Base-by-base conservation (phyloP, 1,140 invertebrate species). In the Copidosoma floridanum region DNA sequence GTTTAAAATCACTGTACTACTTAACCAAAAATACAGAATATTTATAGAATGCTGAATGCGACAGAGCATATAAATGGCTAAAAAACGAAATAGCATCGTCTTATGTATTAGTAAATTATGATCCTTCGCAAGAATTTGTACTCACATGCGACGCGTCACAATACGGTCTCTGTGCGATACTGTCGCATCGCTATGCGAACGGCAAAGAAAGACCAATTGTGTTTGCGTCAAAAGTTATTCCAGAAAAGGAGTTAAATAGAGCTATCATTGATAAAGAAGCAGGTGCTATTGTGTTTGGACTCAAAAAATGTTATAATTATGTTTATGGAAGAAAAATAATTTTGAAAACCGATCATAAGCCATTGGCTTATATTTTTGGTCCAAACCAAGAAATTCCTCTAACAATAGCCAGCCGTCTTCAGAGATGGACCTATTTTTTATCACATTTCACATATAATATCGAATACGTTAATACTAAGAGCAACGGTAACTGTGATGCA, bases 291-390 rank as follows among this genome's bases (percentile, higher is more conserved):
- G 29, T 47, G 24, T 50, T 50, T 16, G 27, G 47, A 4, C 35
- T 50, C 5, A 50, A 50, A 50, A 57, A 57, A 32, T 83, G 81
- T 61, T 71, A 79, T 43, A 56, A 75, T 24, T 84, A 76, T 60
- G 32, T 83, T 0, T 76, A 68, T 60, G 80, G 82, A 18, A 51
- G 74, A 26, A 44, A 67, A 52, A 79, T 81, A 67, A 69, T 56
- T 23, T 44, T 78, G 5, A 54, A 68, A 23, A 78, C 71, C 21
- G 78, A 79, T 54, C 76, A 81, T 47, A 69, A 78, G 61, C 71
- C 77, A 3, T 59, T 81, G 20, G 21, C 68, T 18, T 57, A 47
- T 2, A 48, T 57, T 1, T 57, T 57, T 20, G 55, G 62, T 41
- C 48, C 68, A 32, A 58, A 63, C 52, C 44, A 12, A 68, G 57